Conservation (phyloP, 2,797 vertebrate species). For the Pseudopleuronectes americanus region DNA sequence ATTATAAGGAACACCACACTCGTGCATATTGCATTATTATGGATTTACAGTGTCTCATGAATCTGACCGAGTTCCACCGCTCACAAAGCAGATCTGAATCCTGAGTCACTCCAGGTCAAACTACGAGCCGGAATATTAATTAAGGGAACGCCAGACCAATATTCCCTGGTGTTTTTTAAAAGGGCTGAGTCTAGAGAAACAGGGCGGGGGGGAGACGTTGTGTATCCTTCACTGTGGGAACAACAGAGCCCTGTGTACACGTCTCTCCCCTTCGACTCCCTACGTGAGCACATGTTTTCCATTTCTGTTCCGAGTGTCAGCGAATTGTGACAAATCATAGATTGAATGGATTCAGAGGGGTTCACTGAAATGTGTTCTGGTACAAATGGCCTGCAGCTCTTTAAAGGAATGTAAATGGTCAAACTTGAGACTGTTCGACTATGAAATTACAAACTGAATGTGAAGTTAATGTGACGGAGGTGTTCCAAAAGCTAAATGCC, state of each 20-base stretch:
- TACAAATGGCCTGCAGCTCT: background rate
- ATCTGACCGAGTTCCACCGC: constrained; percentile 7
- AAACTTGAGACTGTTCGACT: background rate
- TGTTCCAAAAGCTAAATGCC: background rate
- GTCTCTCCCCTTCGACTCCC: constrained; percentile 49
- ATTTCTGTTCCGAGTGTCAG: constrained; percentile 53
- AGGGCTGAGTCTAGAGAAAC: constrained; percentile 27
- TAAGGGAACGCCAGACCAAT: constrained; percentile 33
- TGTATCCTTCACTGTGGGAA: constrained; percentile 40
- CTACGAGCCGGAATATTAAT: constrained; percentile 27
- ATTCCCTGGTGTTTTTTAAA: constrained; percentile 40
- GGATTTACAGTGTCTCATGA: background rate
- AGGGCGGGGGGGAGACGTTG: constrained; percentile 5
- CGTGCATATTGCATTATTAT: background rate
- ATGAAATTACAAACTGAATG: background rate
- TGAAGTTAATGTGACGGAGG: background rate
- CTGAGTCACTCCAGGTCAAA: background rate
- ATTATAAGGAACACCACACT: too few species aligned
- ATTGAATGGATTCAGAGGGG: too few species aligned
- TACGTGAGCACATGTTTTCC: constrained; percentile 58
- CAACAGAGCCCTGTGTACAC: constrained; percentile 43
- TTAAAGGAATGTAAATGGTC: background rate
- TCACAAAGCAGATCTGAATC: background rate
- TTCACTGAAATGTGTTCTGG: background rate
- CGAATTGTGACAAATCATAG: constrained; percentile 34